phyloP scores from a whole-genome alignment of 1,140 invertebrate genomes.

The Polyergus mexicanus region DNA sequence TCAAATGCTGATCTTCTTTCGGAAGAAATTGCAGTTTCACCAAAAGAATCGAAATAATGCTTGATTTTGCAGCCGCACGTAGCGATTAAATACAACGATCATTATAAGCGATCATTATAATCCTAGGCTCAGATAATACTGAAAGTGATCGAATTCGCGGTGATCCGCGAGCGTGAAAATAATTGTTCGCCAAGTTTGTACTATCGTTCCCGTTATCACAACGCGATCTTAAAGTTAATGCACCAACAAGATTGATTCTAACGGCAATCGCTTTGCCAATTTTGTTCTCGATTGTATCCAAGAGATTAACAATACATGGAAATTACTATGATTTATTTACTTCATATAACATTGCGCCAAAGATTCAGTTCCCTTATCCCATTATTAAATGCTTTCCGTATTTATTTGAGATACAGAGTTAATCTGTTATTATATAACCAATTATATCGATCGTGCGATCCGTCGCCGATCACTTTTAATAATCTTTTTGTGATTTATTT shows the following conservation, averaged over 20 bases:
- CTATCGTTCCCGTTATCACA: constrained; percentile 47
- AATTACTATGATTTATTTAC: constrained; percentile 52
- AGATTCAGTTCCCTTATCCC: background rate
- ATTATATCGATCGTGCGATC: constrained; percentile 9
- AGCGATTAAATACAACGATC: constrained; percentile 42
- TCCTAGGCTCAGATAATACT: constrained; percentile 38
- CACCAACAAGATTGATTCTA: constrained; percentile 55
- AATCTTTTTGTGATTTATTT: background rate
- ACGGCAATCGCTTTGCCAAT: constrained; percentile 28
- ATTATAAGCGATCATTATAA: constrained; percentile 53
- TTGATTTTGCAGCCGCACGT: background rate
- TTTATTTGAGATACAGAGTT: background rate
- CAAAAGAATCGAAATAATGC: constrained; percentile 58
- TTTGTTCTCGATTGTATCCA: constrained; percentile 3
- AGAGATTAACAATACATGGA: constrained; percentile 3
- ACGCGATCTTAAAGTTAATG: constrained; percentile 49
- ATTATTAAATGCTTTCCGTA: background rate
- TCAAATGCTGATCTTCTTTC: constrained; percentile 6
- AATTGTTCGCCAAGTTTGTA: constrained; percentile 4
- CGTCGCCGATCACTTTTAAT: background rate
- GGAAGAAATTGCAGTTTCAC: constrained; percentile 55
- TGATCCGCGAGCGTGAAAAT: constrained; percentile 29
- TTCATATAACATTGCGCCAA: background rate
- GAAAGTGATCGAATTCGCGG: constrained; percentile 42
- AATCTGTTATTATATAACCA: constrained; percentile 13